Evolutionary conservation across 2,113 vertebrate species (phyloP).

Genomic region (Orthonyx spaldingii): DNA sequence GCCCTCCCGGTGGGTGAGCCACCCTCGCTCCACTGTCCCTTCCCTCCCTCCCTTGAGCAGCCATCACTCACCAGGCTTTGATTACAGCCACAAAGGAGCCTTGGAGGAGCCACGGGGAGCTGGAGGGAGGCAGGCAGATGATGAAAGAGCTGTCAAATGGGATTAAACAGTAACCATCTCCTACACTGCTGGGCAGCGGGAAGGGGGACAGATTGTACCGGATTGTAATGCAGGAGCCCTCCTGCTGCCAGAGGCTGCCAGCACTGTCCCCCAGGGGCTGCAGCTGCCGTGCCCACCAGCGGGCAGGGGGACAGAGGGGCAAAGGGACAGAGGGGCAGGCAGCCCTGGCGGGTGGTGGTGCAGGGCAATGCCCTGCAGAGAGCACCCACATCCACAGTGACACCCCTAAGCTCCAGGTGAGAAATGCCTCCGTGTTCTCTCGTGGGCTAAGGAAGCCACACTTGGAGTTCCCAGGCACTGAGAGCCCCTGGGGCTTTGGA

Average conservation of each 20-base stretch:
- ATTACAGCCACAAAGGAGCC: constrained; percentile 66
- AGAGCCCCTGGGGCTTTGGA: not conserved
- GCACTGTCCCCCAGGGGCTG: not conserved
- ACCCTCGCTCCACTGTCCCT: not conserved
- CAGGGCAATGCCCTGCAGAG: accelerated
- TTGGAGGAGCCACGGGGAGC: constrained; percentile 55
- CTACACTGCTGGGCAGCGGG: constrained; percentile 45
- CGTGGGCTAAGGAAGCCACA: accelerated
- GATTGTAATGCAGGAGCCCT: constrained; percentile 34
- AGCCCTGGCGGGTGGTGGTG: accelerated
- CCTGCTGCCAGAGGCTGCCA: constrained; percentile 1
- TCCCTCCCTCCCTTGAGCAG: not conserved
- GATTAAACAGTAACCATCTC: constrained; percentile 67
- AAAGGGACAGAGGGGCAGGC: not conserved
- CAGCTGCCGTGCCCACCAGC: accelerated
- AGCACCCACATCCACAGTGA: not conserved
- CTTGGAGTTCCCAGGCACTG: not conserved
- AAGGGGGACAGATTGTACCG: constrained; percentile 37
- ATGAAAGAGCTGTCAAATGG: constrained; percentile 72
- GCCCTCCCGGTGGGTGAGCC: accelerated
- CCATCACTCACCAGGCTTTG: constrained; percentile 71
- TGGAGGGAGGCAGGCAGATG: constrained; percentile 59
- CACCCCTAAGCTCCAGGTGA: not conserved
- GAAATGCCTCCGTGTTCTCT: accelerated
- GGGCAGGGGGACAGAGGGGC: not conserved